phyloP scores from a whole-genome alignment of 2,888 invertebrate genomes.

The Caenorhabditis becei region DNA sequence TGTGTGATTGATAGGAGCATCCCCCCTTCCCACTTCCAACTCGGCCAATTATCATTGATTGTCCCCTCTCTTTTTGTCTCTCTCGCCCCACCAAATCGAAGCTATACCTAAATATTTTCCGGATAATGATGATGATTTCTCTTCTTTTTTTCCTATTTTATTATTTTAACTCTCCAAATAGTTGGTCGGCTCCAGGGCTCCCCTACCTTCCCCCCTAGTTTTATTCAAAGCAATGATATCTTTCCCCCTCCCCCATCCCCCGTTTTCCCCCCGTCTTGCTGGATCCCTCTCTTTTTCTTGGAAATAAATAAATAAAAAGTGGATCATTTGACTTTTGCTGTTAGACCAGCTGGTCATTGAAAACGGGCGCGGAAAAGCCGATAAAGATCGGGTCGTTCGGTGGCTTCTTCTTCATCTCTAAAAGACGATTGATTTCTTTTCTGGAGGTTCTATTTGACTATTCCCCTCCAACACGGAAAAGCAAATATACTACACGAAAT shows the following conservation, averaged over 20 bases:
- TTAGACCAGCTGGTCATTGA: no score
- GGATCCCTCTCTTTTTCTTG: conserved; percentile 20
- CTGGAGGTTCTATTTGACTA: neutral
- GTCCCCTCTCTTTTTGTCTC: neutral
- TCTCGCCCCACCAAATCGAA: neutral
- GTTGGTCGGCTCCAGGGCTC: no score
- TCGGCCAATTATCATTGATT: conserved; percentile 17
- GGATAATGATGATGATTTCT: neutral
- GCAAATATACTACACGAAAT: conserved; percentile 15
- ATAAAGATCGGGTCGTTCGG: conserved; percentile 14
- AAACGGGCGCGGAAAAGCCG: neutral
- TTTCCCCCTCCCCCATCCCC: neutral
- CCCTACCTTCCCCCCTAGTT: neutral
- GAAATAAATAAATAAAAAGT: conserved; percentile 50
- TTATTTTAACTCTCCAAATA: neutral
- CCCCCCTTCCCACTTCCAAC: neutral
- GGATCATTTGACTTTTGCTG: conserved; percentile 22
- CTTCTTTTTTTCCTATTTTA: neutral
- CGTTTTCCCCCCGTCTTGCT: conserved; percentile 6
- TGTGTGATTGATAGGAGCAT: conserved; percentile 15
- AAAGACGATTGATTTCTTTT: neutral
- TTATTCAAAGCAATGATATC: conserved; percentile 25
- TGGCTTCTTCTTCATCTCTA: conserved; percentile 1
- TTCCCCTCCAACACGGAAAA: neutral
- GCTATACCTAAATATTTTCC: conserved; percentile 1